Evolutionary conservation across 30 jellyfish, hydroid and myxozoan species (phyloP).

Genomic region (Pseudorhiza aurosa): DNA sequence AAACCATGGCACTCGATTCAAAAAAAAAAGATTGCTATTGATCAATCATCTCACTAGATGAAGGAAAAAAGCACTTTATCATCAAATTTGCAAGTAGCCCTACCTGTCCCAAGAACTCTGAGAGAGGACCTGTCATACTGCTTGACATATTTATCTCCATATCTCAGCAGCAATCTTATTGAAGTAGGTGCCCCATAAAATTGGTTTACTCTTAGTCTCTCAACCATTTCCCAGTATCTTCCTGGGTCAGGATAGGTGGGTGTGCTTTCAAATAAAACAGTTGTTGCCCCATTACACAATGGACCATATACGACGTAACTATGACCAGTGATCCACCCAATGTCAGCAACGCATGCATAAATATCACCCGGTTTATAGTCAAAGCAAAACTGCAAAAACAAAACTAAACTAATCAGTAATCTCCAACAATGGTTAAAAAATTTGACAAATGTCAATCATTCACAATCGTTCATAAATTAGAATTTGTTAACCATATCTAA

Average conservation of each 20-base stretch:
- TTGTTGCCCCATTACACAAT: constrained; percentile 91
- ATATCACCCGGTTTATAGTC: constrained; percentile 94
- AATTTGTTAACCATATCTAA: too few relatives aligned
- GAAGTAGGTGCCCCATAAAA: constrained; percentile 99
- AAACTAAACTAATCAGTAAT: too few relatives aligned
- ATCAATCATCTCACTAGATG: too few relatives aligned
- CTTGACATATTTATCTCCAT: constrained; percentile 85
- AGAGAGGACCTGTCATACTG: constrained; percentile 87
- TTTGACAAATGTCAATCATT: too few relatives aligned
- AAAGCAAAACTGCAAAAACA: constrained; percentile 74
- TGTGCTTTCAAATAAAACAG: constrained; percentile 93
- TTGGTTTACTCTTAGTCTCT: constrained; percentile 79
- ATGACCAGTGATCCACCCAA: constrained; percentile 99
- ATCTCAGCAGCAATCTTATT: constrained; percentile 79
- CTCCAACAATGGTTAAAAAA: too few relatives aligned
- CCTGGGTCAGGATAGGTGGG: constrained; percentile 99
- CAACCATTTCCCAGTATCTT: constrained; percentile 98
- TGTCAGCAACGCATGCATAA: constrained; percentile 97
- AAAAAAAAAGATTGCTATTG: too few relatives aligned
- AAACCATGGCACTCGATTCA: too few relatives aligned
- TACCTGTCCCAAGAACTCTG: constrained; percentile 91
- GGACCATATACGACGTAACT: constrained; percentile 98
- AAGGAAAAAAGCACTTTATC: too few relatives aligned
- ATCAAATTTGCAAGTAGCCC: constrained; percentile 13
- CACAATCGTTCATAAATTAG: too few relatives aligned